Evolutionary conservation across 2,113 vertebrate species (phyloP).

Genomic region (Paralichthys olivaceus): DNA sequence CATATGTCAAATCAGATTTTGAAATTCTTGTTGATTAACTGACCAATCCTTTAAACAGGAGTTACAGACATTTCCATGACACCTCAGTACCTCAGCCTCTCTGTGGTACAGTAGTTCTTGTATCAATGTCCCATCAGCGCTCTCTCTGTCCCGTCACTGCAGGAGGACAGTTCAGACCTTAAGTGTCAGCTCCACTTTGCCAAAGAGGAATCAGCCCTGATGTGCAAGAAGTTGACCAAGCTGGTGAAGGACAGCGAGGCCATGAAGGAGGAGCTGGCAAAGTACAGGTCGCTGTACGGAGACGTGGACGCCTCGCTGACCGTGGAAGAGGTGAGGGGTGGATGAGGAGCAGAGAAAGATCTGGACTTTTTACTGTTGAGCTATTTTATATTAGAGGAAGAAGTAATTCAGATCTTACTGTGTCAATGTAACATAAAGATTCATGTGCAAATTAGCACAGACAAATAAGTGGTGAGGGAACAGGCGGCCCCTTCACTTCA

Average conservation of each 20-base stretch:
- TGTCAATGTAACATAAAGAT: no score
- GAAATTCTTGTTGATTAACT: not conserved
- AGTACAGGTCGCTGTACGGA: conserved; percentile 92
- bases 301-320: conserved; percentile 93
- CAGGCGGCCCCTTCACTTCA: not conserved
- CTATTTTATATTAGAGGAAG: no score
- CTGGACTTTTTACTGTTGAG: not conserved
- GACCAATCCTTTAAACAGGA: not conserved
- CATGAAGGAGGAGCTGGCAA: conserved; percentile 96
- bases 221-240: conserved; percentile 98
- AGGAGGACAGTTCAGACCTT: conserved; percentile 96
- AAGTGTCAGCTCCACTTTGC: conserved; percentile 98
- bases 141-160: conserved; percentile 20
- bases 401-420: no score
- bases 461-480: conserved; percentile 14
- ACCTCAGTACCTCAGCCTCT: not conserved
- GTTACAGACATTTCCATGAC: not conserved
- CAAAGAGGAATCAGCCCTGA: conserved; percentile 96
- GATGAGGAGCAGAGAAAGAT: not conserved
- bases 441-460: not conserved
- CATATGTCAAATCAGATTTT: no score
- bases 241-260: conserved; percentile 95
- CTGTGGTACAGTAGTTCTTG: conserved; percentile 9
- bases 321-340: conserved; percentile 84
- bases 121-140: conserved; percentile 9